These are phyloP conservation scores for Leptestheria dahalacensis DNA, from an alignment of 1,140 invertebrate genomes.

Conservation along the genomic window DNA sequence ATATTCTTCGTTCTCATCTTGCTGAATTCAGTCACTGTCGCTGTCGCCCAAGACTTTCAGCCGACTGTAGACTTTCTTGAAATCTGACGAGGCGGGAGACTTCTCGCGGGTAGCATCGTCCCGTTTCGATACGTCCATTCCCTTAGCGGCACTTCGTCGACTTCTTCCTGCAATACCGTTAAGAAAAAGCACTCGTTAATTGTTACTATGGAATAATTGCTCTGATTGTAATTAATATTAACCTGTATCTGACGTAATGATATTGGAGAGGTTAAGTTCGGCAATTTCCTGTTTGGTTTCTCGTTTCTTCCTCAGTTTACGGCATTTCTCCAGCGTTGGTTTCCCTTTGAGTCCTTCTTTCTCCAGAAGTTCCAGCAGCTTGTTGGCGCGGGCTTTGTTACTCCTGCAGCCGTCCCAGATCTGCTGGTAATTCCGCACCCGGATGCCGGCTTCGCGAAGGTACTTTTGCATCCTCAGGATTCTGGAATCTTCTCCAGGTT, in stretches of 20 bases:
- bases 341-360: conserved; percentile 11
- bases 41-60: conserved; percentile 7
- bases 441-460: conserved; percentile 8
- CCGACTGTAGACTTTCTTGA: conserved; percentile 2
- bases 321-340: conserved; percentile 2
- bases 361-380: conserved; percentile 1
- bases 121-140: neutral
- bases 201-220: neutral
- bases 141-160: neutral
- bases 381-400: neutral
- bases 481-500: neutral
- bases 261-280: conserved; percentile 4
- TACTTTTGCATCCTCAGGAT: neutral
- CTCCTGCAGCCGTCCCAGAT: conserved; percentile 8
- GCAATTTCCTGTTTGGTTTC: conserved; percentile 4
- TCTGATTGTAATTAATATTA: neutral
- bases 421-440: neutral
- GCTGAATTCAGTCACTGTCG: conserved; percentile 24
- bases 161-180: neutral
- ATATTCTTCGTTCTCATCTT: no score
- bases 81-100: neutral
- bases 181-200: neutral
- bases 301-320: conserved; percentile 6
- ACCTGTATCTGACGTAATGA: conserved; percentile 7
- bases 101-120: neutral